Base-by-base conservation (phyloP, 1,140 invertebrate genomes). In the Lordiphosa stackelbergi region DNA sequence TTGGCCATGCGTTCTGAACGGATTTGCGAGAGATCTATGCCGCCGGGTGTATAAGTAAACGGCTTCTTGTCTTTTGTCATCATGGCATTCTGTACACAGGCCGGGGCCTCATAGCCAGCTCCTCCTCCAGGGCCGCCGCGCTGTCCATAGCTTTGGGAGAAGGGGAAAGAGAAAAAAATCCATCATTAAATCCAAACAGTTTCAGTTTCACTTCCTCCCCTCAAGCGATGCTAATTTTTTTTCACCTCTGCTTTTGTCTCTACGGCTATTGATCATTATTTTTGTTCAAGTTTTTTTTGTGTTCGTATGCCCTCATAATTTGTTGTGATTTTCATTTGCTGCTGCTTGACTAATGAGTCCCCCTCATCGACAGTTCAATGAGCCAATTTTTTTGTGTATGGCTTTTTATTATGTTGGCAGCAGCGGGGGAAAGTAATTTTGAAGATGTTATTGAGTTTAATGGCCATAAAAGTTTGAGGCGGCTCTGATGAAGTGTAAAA, bases 41-140 rank as follows among this genome's bases (percentile, higher is more conserved):
- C 96, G 9, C 95, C 95, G 3, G 96, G 96, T 10, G 96, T 97
- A 85, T 98, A 98, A 2, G 96, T 97, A 86, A 97, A 98, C 1
- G 96, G 96, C 85, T 96, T 97, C 88, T 97, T 98, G 85, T 98
- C 96, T 89, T 97, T 96, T 61, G 94, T 96, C 92, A 96, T 93
- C 95, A 97, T 96, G 4, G 96, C 95, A 78, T 96, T 96, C 83
- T 97, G 95, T 24, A 98, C 94, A 43, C 95, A 95, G 38, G 94
- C 92, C 54, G 96, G 96, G 41, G 96, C 94, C 84, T 95, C 94
- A 12, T 88, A 88, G 47, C 52, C 88, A 1, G 73, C 73, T 28
- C 49, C 88, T 61, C 66, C 73, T 53, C 64, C 53, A 53, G 69
- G 70, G 61, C 53, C 66, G 58, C 69, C 71, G 72, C 75, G 69